These are phyloP conservation scores for Microhierax caerulescens DNA, from an alignment of 2,797 vertebrate genomes.

Conservation along the genomic window DNA sequence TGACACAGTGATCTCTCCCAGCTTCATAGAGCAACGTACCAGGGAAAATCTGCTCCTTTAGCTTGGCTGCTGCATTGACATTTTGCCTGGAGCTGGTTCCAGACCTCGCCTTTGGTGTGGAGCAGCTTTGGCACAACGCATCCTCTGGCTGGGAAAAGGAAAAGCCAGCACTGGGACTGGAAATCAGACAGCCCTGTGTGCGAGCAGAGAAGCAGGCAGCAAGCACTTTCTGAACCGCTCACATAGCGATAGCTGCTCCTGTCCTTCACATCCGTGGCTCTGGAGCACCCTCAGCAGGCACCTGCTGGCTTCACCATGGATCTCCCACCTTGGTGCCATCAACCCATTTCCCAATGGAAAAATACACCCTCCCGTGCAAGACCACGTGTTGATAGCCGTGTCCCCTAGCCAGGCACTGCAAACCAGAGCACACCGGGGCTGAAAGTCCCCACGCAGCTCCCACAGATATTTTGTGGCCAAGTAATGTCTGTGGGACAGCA, in stretches of 20 bases:
- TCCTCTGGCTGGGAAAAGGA: neutral
- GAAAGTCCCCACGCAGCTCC: neutral
- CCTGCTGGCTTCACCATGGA: neutral
- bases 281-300: slow-evolving; percentile 50
- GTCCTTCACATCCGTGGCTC: neutral
- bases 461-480: neutral
- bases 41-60: neutral
- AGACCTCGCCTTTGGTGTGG: neutral
- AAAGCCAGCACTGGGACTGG: neutral
- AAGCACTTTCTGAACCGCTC: neutral
- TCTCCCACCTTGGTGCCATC: neutral
- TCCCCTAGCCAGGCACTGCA: accelerated
- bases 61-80: neutral
- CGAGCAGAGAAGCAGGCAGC: neutral
- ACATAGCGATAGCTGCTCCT: accelerated
- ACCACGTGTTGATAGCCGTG: accelerated
- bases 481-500: accelerated
- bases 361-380: accelerated
- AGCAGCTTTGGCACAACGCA: neutral
- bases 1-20: neutral
- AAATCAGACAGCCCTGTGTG: neutral
- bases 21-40: neutral
- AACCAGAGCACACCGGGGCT: neutral
- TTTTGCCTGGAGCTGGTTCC: neutral
- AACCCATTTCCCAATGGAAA: neutral